phyloP scores from a whole-genome alignment of 2,888 invertebrate species.

The Apeira syringaria region DNA sequence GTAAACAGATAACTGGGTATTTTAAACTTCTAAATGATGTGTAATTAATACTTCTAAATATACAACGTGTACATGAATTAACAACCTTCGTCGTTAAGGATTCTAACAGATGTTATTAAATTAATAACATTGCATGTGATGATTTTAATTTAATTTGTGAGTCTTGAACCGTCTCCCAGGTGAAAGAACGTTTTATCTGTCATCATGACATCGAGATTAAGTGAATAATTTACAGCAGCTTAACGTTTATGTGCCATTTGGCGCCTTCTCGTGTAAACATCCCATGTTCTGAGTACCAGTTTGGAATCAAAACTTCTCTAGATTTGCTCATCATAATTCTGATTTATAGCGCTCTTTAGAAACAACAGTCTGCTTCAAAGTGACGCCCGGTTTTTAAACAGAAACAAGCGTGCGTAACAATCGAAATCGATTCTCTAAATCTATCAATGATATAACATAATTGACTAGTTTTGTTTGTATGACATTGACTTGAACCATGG shows the following conservation, averaged over 20 bases:
- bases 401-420: constrained; percentile 1
- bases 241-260: constrained; percentile 70
- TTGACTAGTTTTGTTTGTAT: constrained; percentile 32
- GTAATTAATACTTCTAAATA: no score
- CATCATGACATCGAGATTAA: constrained; percentile 57
- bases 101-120: no score
- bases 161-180: constrained; percentile 45
- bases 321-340: constrained; percentile 6
- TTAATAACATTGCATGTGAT: background rate
- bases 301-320: constrained; percentile 52
- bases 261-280: constrained; percentile 62
- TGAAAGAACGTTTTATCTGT: constrained; percentile 71
- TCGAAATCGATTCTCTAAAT: background rate
- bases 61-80: no score
- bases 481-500: constrained; percentile 46
- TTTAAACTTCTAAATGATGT: no score
- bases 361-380: constrained; percentile 5
- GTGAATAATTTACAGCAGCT: constrained; percentile 63
- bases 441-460: constrained; percentile 14
- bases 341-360: no score
- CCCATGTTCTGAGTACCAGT: constrained; percentile 41
- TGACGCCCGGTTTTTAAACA: background rate
- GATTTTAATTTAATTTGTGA: constrained; percentile 13
- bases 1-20: background rate
- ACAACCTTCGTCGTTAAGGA: no score